phyloP scores from a whole-genome alignment of 2,113 vertebrate species.

The Mus musculus region DNA sequence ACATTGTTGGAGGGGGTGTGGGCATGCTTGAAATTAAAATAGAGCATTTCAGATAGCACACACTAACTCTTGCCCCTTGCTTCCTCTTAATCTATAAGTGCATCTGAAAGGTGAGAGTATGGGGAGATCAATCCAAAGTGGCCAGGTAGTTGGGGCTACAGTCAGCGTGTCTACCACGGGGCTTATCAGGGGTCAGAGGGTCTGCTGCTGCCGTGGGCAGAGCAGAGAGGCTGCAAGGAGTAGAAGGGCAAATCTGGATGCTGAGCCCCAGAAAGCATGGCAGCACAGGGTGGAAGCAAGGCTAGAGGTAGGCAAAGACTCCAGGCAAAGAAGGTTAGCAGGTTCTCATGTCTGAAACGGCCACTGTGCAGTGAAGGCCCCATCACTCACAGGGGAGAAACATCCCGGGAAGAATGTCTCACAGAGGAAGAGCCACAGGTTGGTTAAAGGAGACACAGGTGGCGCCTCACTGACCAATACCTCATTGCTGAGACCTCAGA shows the following conservation, averaged over 20 bases:
- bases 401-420: accelerated
- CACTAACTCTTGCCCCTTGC: too few species aligned
- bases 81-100: background rate
- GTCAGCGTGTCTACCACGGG: background rate
- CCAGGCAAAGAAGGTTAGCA: accelerated
- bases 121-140: background rate
- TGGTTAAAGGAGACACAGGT: background rate
- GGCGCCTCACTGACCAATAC: background rate
- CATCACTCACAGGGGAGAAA: background rate
- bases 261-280: background rate
- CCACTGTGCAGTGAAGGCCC: background rate
- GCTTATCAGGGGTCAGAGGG: accelerated
- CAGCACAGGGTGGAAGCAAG: background rate
- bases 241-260: background rate
- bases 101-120: background rate
- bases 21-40: background rate
- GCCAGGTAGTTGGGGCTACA: background rate
- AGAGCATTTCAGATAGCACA: background rate
- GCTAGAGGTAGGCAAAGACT: background rate
- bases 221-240: background rate
- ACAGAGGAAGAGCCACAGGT: background rate
- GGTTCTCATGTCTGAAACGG: background rate
- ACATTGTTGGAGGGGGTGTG: accelerated
- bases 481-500: background rate
- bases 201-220: background rate